Base-by-base conservation (phyloP, 30 jellyfish, hydroid and myxozoan species). In the Turritopsis rubra region DNA sequence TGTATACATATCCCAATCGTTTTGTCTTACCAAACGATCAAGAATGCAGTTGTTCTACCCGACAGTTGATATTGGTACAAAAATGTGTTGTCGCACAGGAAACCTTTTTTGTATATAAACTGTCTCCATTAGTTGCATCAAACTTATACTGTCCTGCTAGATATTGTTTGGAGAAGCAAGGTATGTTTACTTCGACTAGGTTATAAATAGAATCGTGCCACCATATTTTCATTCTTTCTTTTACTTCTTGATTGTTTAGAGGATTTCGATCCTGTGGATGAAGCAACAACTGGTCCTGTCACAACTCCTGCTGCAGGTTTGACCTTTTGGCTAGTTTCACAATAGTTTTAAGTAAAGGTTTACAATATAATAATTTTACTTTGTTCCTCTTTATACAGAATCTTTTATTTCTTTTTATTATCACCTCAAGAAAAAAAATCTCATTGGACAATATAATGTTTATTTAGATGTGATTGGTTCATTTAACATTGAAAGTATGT, bases 161-260 rank as follows among this genome's bases (percentile, higher is more conserved):
- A 68, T 68, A 68, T 68, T 68, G 77, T 27, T n/a, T 68, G 77
- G 31, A 68, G 19, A n/a, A 27, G 77, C 77, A 68, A 68, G 77
- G 77, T 68, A 7, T 68, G 77, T n/a, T 7, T 68, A 7, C 19
- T n/a, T 19, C 0, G 30, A n/a, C 0, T 68, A 1, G 8, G 16
- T n/a, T 8, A 7, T n/a, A 9, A 8, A 68, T 18, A 21, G 22
- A 18, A 60, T 18, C 73, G 73, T 23, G 19, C 73, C 21, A 18
- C 21, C 19, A 60, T 18, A 21, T 23, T 23, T 18, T 18, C 73
- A 18, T 60, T 60, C 21, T 18, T 18, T 60, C 19, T 18, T 41
- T 41, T 41, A 3, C 60, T 41, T 13, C 9, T 5, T 41, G 60
- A 3, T 41, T 41, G 13, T 41, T 41, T 41, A 41, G 60, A 41